These are phyloP conservation scores for Abrostola triplasia DNA, from an alignment of 2,888 invertebrate genomes.

Conservation along the genomic window DNA sequence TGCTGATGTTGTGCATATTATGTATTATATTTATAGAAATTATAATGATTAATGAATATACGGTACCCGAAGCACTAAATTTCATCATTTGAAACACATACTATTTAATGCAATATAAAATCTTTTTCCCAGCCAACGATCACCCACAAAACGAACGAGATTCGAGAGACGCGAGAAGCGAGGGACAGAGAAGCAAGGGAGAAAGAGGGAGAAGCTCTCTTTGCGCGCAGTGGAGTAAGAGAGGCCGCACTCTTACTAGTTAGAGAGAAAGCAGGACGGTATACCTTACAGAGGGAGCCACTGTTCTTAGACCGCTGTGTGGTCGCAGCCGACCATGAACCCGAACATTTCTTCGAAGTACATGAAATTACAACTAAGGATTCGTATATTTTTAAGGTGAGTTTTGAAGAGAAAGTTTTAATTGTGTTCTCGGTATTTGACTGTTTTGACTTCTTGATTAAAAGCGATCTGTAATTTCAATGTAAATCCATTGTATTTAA, in stretches of 20 bases:
- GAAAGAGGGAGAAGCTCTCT: conserved; percentile 85
- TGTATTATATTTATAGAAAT: too few relatives aligned
- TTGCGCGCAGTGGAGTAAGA: conserved; percentile 93
- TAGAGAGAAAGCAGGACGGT: conserved; percentile 96
- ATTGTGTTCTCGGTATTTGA: too few relatives aligned
- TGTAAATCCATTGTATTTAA: not conserved
- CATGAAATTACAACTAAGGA: conserved; percentile 97
- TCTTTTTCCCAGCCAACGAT: conserved; percentile 89
- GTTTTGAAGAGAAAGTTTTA: conserved; percentile 4
- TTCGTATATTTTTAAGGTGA: conserved; percentile 97
- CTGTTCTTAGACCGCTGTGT: conserved; percentile 97
- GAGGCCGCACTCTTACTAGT: conserved; percentile 96
- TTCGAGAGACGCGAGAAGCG: conserved; percentile 84
- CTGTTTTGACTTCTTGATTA: not conserved
- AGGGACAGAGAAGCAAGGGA: conserved; percentile 83
- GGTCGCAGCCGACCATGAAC: conserved; percentile 96
- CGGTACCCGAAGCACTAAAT: too few relatives aligned
- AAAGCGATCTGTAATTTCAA: not conserved
- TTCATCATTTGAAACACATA: not conserved
- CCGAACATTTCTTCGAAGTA: conserved; percentile 98
- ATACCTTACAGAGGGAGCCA: conserved; percentile 95
- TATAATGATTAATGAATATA: too few relatives aligned
- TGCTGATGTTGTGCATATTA: too few relatives aligned
- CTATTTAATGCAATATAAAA: not conserved
- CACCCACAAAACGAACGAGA: conserved; percentile 91